Percentiles rank a stretch among this genome's conserved stretches.
Evolutionary conservation across 2,797 vertebrate genomes (phyloP).

Genomic region (Tenualosa thibaudeaui): DNA sequence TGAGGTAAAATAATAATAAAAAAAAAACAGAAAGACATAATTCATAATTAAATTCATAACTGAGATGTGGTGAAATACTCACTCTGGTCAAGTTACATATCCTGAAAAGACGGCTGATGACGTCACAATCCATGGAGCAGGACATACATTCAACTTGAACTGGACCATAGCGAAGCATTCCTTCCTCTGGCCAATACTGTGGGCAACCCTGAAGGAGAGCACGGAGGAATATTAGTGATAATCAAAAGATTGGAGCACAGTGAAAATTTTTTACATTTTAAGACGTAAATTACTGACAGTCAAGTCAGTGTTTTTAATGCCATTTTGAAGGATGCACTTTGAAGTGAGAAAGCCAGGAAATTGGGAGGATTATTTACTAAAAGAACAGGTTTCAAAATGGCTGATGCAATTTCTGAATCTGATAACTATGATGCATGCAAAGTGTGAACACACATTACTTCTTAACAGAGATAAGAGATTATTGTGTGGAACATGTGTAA

Average conservation of each 20-base stretch:
- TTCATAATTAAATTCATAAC: too few relatives aligned
- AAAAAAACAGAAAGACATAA: not conserved
- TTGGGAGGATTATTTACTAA: too few relatives aligned
- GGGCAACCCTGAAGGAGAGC: conserved; percentile 85
- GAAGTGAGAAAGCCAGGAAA: too few relatives aligned
- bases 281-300: not conserved
- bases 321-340: not conserved
- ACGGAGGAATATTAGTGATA: conserved; percentile 1
- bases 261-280: too few relatives aligned
- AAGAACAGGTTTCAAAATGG: not conserved
- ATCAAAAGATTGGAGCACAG: too few relatives aligned
- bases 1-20: too few relatives aligned
- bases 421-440: not conserved
- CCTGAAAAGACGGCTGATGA: conserved; percentile 95
- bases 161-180: conserved; percentile 91
- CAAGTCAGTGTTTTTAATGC: too few relatives aligned
- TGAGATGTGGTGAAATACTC: conserved; percentile 51
- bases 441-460: too few relatives aligned
- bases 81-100: conserved; percentile 98
- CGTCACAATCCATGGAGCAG: conserved; percentile 96
- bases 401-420: not conserved
- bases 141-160: conserved; percentile 99
- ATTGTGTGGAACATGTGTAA: too few relatives aligned
- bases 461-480: too few relatives aligned
- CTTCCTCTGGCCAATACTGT: conserved; percentile 98